Percentiles rank a stretch among this genome's conserved stretches.
Conservation (phyloP, 2,113 vertebrate species). For the Eonycteris spelaea region DNA sequence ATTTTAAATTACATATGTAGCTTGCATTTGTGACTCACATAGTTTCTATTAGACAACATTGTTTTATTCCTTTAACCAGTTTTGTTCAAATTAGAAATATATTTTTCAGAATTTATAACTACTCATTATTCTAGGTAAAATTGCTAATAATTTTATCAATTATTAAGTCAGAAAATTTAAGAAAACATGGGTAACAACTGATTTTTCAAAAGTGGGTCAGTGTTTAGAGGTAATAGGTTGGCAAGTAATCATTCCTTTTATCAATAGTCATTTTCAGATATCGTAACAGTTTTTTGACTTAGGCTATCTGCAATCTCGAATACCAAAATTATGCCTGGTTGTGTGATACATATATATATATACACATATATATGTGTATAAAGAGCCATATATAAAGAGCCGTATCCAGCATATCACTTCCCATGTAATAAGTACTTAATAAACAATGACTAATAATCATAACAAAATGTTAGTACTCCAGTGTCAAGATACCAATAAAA, state of each 20-base stretch:
- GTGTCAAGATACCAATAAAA: slow-evolving; percentile 1
- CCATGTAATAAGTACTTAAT: neutral
- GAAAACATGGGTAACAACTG: neutral
- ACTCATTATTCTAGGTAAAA: neutral
- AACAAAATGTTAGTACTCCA: neutral
- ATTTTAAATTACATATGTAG: neutral
- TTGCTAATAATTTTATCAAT: neutral
- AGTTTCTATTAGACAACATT: neutral
- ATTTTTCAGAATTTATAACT: neutral
- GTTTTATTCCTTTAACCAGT: neutral
- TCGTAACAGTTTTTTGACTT: neutral
- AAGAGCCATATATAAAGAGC: neutral
- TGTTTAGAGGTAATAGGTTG: neutral
- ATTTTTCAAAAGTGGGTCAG: neutral
- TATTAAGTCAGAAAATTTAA: slow-evolving; percentile 1
- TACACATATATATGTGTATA: neutral
- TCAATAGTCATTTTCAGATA: neutral
- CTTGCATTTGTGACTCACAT: neutral
- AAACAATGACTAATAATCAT: neutral
- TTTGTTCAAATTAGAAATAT: neutral
- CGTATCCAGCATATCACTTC: neutral
- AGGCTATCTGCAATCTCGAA: neutral
- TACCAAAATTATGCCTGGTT: neutral
- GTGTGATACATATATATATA: neutral
- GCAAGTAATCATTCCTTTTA: neutral